phyloP scores from a whole-genome alignment of 2,113 vertebrate genomes.

The Mormyrus iriodes region DNA sequence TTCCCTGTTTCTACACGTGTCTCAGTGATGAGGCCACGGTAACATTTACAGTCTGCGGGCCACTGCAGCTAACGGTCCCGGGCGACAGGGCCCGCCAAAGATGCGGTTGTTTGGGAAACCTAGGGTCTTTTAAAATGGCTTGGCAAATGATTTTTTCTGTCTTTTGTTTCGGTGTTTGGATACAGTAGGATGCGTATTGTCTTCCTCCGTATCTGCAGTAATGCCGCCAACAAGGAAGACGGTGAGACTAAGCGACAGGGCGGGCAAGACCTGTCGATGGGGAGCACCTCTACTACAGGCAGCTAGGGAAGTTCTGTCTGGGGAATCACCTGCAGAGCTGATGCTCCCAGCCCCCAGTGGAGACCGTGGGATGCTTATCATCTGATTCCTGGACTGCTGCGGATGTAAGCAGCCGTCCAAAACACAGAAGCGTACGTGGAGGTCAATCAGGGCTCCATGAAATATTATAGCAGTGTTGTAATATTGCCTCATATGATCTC shows the following conservation, averaged over 20 bases:
- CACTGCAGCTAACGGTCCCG: slow-evolving; percentile 44
- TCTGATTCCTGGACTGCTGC: not conserved
- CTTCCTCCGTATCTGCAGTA: not conserved
- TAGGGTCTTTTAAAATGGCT: not conserved
- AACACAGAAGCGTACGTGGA: slow-evolving; percentile 27
- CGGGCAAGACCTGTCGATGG: not conserved
- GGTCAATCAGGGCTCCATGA: slow-evolving; percentile 49
- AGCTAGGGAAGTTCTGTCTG: not conserved
- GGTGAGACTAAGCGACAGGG: not conserved
- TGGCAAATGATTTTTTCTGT: not conserved
- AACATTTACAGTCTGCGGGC: slow-evolving; percentile 60
- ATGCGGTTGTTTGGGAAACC: no score
- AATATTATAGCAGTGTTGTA: slow-evolving; percentile 36
- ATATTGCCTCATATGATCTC: slow-evolving; percentile 39
- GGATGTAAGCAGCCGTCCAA: slow-evolving; percentile 16
- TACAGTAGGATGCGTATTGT: not conserved
- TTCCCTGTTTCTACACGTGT: slow-evolving; percentile 4
- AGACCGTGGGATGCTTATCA: not conserved
- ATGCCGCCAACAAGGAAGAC: not conserved
- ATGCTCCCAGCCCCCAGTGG: not conserved
- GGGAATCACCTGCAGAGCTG: not conserved
- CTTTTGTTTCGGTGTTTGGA: not conserved
- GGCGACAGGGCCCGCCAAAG: not conserved
- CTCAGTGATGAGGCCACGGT: slow-evolving; percentile 46
- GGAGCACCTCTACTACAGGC: not conserved